These are phyloP conservation scores for Drosophila oshimai DNA, from an alignment of 1,140 invertebrate genomes.

Conservation along the genomic window DNA sequence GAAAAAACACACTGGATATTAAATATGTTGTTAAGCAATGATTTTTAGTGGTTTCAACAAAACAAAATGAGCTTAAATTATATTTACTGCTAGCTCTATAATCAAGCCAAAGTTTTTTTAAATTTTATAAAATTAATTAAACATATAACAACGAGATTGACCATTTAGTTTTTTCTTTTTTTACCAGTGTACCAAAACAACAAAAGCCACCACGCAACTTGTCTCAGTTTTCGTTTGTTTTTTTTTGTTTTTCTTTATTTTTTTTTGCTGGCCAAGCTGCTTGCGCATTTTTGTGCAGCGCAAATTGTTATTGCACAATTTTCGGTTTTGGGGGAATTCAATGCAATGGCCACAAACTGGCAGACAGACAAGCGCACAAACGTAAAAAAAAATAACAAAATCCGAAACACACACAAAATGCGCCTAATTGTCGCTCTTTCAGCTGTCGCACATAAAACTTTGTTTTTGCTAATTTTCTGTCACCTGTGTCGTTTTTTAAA, in stretches of 20 bases:
- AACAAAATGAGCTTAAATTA: too few species aligned
- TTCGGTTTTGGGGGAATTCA: slow-evolving; percentile 50
- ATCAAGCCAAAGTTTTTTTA: too few species aligned
- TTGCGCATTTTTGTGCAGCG: slow-evolving; percentile 70
- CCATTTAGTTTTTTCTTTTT: too few species aligned
- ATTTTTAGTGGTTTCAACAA: too few species aligned
- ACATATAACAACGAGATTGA: too few species aligned
- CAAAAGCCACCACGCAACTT: slow-evolving; percentile 37
- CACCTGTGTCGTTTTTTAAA: slow-evolving; percentile 39
- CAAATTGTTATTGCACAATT: slow-evolving; percentile 80
- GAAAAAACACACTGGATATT: not conserved
- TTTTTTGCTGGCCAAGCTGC: slow-evolving; percentile 33
- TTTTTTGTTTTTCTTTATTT: not conserved
- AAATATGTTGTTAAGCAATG: not conserved
- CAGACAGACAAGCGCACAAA: slow-evolving; percentile 17
- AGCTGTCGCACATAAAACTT: slow-evolving; percentile 75
- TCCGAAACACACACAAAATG: slow-evolving; percentile 64
- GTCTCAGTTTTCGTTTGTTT: slow-evolving; percentile 25
- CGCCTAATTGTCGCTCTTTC: slow-evolving; percentile 72
- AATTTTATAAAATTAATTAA: not conserved
- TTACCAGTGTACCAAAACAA: not conserved
- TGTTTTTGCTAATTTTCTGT: slow-evolving; percentile 75
- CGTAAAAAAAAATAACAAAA: slow-evolving; percentile 2
- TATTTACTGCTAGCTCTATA: too few species aligned
- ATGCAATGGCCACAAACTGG: slow-evolving; percentile 57